phyloP scores from a whole-genome alignment of 2,797 vertebrate species.

The Trematomus bernacchii region DNA sequence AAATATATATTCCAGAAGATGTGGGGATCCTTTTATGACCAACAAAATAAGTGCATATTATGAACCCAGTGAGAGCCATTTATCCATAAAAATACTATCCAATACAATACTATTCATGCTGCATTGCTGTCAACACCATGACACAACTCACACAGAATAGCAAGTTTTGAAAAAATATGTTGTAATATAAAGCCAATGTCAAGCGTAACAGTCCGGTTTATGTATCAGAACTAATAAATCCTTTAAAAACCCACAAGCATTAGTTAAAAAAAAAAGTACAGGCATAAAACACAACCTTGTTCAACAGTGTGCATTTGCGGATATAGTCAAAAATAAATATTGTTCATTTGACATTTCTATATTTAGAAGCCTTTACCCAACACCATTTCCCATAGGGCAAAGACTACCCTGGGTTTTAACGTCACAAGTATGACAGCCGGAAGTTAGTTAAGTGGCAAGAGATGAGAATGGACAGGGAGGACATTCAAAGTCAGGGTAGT shows the following conservation, averaged over 20 bases:
- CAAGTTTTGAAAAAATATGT: neutral
- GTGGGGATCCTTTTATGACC: neutral
- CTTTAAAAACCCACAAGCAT: too few relatives aligned
- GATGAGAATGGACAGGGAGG: neutral
- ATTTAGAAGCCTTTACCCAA: neutral
- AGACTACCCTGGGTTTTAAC: neutral
- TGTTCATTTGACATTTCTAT: neutral
- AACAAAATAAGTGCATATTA: neutral
- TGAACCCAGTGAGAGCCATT: neutral
- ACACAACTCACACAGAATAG: neutral
- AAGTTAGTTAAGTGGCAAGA: neutral
- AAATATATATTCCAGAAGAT: neutral
- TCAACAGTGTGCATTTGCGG: too few relatives aligned
- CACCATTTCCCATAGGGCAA: neutral
- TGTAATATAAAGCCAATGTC: neutral
- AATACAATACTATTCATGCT: neutral
- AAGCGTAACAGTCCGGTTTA: neutral
- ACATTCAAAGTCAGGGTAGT: neutral
- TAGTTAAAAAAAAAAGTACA: neutral
- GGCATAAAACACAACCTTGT: neutral
- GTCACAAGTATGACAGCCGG: neutral
- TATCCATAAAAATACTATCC: neutral
- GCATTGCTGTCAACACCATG: slow-evolving; percentile 1
- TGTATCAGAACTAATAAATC: neutral
- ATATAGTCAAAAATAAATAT: neutral